Evolutionary conservation across 2,113 vertebrate genomes (phyloP).

Genomic region (Taurulus bubalis): DNA sequence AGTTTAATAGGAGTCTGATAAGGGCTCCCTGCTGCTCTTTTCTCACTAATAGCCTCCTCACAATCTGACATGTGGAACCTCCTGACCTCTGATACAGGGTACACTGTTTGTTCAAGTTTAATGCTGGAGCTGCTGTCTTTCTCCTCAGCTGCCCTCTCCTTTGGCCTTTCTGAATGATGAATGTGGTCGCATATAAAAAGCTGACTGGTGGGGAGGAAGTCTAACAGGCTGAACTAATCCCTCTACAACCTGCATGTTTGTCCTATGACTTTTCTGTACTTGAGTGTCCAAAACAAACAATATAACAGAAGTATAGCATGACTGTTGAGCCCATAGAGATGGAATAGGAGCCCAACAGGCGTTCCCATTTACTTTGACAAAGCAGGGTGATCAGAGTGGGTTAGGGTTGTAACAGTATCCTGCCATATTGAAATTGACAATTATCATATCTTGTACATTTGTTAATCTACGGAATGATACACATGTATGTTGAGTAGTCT

Average conservation of each 20-base stretch:
- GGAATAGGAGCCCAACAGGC: too few relatives aligned
- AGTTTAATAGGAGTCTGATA: constrained; percentile 32
- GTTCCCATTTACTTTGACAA: too few relatives aligned
- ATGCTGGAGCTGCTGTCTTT: constrained; percentile 1
- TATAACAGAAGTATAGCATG: background rate
- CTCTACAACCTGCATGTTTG: background rate
- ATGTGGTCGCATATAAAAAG: constrained; percentile 46
- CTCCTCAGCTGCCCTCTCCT: background rate
- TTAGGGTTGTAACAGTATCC: too few relatives aligned
- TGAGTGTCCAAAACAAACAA: background rate
- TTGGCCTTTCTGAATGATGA: constrained; percentile 42
- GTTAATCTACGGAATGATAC: too few relatives aligned
- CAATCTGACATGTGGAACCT: constrained; percentile 10
- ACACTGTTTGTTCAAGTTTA: constrained; percentile 3
- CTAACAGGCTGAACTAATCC: background rate
- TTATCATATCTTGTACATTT: too few relatives aligned
- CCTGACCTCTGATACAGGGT: constrained; percentile 3
- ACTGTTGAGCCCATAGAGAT: too few relatives aligned
- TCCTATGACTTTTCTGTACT: background rate
- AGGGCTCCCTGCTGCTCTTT: constrained; percentile 25
- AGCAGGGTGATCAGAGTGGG: too few relatives aligned
- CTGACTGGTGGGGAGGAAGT: constrained; percentile 27
- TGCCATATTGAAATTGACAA: too few relatives aligned
- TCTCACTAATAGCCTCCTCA: constrained; percentile 36
- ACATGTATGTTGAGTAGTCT: too few relatives aligned